Evolutionary conservation across 2,113 vertebrate genomes (phyloP), one percentile per base, ranked within the genome.

Genomic region (Nettapus auritus): DNA sequence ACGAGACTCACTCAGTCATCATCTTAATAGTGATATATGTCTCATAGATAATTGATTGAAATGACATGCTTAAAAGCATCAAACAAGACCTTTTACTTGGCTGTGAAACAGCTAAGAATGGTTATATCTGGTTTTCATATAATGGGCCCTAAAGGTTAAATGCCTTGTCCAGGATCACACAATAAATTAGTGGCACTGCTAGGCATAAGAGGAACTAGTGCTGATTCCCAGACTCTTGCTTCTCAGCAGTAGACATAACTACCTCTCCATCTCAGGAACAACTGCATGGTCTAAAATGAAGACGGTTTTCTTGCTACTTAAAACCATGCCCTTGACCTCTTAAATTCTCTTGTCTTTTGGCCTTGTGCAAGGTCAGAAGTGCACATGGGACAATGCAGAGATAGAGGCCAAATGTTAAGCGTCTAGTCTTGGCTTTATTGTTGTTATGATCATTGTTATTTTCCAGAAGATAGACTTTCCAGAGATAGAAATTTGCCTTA

Each of bases 61-160:
- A 87, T 76, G 44, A 42, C 69, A 82, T 46, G 31, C 59, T 94
- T 94, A 67, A 96, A 80, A 94, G 80, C 88, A 89, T 90, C 77
- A 89, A 82, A 88, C 69, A 94, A 84, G 80, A 75, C 44, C 57
- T 77, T 80, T 86, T 52, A 29, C 56, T 93, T 82, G 74, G 66
- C 86, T 93, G 86, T 79, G 88, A 94, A 96, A 76, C 53, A 90
- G 44, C 44, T 82, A 62, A 66, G 67, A 82, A 76, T 50, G 17
- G 22, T 88, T 95, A 50, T 93, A 89, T 93, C 74, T 93, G 86
- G 31, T 94, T 95, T 88, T 82, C 93, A 89, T 94, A 76, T 90
- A 86, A 48, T 29, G 21, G 17, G n/a, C 55, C 80, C 31, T 73
- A 71, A 93, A 95, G 87, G 85, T 95, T 94, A 94, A 93, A 94